phyloP scores from a whole-genome alignment of 2,797 vertebrate genomes.

The Cichlasoma orientale region DNA sequence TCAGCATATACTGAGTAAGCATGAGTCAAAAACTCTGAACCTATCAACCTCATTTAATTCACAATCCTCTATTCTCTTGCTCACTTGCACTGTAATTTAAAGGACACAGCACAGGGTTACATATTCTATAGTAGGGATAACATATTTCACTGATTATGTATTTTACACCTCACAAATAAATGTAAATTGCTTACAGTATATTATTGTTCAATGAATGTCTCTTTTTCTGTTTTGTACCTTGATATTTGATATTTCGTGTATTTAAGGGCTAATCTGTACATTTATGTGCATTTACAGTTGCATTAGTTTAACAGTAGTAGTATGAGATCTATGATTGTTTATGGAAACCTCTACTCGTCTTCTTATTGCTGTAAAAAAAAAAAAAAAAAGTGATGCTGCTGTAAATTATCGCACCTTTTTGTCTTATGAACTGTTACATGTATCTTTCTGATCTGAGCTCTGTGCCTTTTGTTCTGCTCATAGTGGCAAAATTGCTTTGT shows the following conservation, averaged over 20 bases:
- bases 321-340: constrained; percentile 24
- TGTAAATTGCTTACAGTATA: constrained; percentile 46
- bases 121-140: constrained; percentile 27
- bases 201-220: constrained; percentile 51
- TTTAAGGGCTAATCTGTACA: constrained; percentile 71
- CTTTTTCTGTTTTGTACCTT: constrained; percentile 36
- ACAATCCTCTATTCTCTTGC: constrained; percentile 11
- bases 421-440: constrained; percentile 33
- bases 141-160: constrained; percentile 18
- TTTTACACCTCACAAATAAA: constrained; percentile 43
- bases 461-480: constrained; percentile 66
- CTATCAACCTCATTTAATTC: constrained; percentile 10
- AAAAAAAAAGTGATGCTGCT: constrained; percentile 32
- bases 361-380: constrained; percentile 18
- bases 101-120: constrained; percentile 25
- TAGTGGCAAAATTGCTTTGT: constrained; percentile 43
- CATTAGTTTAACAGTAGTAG: constrained; percentile 37
- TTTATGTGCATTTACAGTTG: constrained; percentile 49
- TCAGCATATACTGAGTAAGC: background rate
- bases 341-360: constrained; percentile 12
- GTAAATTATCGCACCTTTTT: constrained; percentile 45
- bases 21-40: background rate
- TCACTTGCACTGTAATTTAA: constrained; percentile 58
- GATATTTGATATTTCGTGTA: constrained; percentile 45
- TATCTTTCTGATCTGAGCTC: constrained; percentile 34